phyloP scores from a whole-genome alignment of 2,888 invertebrate species.

The Argyresthia albistria region DNA sequence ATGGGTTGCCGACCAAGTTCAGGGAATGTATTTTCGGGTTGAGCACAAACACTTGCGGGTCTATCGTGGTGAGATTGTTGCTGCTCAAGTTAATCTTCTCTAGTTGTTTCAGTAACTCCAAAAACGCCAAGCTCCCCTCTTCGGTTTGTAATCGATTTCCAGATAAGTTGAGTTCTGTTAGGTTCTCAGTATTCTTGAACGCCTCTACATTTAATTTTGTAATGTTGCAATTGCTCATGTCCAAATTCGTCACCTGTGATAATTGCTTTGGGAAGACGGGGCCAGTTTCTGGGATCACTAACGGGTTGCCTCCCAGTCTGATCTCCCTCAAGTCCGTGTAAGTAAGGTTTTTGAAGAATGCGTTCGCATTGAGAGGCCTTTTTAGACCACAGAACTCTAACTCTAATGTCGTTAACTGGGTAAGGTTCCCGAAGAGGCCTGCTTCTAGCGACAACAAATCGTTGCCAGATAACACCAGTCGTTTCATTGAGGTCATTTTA shows the following conservation, averaged over 20 bases:
- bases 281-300: slow-evolving; percentile 71
- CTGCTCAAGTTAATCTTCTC: slow-evolving; percentile 76
- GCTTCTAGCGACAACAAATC: slow-evolving; percentile 76
- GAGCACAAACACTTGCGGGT: slow-evolving; percentile 64
- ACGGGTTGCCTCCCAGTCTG: slow-evolving; percentile 78
- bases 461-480: slow-evolving; percentile 78
- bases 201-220: slow-evolving; percentile 71
- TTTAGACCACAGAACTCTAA: slow-evolving; percentile 78
- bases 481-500: slow-evolving; percentile 78
- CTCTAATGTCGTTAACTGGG: slow-evolving; percentile 76
- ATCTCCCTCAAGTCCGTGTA: slow-evolving; percentile 77
- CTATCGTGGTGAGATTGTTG: slow-evolving; percentile 74
- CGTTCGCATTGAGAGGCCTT: slow-evolving; percentile 74
- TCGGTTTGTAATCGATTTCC: slow-evolving; percentile 68
- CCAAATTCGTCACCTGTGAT: slow-evolving; percentile 74
- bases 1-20: slow-evolving; percentile 78
- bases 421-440: slow-evolving; percentile 78
- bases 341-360: slow-evolving; percentile 76
- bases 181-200: slow-evolving; percentile 74
- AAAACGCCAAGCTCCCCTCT: slow-evolving; percentile 66
- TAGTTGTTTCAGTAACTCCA: slow-evolving; percentile 67
- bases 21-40: slow-evolving; percentile 74
- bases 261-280: slow-evolving; percentile 77
- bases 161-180: slow-evolving; percentile 74
- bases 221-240: slow-evolving; percentile 78